A percentile compares a stretch with the other conserved stretches of the same genome.
phyloP scores from a whole-genome alignment of 2,113 vertebrate species.

The Macquaria australasica region DNA sequence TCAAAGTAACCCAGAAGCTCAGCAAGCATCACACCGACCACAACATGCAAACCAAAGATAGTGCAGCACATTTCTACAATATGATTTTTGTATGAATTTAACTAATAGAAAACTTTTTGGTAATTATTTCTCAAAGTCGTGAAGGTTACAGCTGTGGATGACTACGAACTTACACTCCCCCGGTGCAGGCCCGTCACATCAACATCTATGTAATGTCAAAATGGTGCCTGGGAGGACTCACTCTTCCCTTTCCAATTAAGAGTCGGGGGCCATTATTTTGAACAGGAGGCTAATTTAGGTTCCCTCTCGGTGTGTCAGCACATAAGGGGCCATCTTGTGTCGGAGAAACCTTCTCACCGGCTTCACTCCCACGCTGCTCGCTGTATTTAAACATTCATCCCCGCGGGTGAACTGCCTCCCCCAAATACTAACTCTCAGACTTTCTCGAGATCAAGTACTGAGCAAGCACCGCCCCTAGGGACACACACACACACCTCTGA shows the following conservation, averaged over 20 bases:
- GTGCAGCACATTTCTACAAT: not conserved
- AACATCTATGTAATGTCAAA: conserved; percentile 8
- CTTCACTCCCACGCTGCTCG: conserved; percentile 59
- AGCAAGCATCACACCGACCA: too few species aligned
- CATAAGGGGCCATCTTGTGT: conserved; percentile 36
- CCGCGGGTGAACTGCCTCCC: conserved; percentile 27
- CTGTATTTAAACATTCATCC: conserved; percentile 63
- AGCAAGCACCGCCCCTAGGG: conserved; percentile 42
- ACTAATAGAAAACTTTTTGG: not conserved
- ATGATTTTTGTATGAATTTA: not conserved
- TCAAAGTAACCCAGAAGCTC: not conserved
- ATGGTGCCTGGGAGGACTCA: conserved; percentile 32
- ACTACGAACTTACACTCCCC: not conserved
- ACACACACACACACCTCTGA: conserved; percentile 33
- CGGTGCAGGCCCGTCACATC: not conserved
- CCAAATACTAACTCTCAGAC: conserved; percentile 46
- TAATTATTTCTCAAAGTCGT: not conserved
- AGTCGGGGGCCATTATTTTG: conserved; percentile 32
- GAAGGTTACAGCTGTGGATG: conserved; percentile 2
- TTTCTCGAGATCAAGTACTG: conserved; percentile 54
- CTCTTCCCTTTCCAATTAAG: conserved; percentile 45
- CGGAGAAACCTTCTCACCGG: conserved; percentile 38
- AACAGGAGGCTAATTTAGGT: conserved; percentile 44
- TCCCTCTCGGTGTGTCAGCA: conserved; percentile 40
- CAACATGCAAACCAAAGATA: not conserved